These are phyloP conservation scores for Sylvilagus floridanus DNA, from an alignment of 2,797 vertebrate genomes.

Conservation along the genomic window DNA sequence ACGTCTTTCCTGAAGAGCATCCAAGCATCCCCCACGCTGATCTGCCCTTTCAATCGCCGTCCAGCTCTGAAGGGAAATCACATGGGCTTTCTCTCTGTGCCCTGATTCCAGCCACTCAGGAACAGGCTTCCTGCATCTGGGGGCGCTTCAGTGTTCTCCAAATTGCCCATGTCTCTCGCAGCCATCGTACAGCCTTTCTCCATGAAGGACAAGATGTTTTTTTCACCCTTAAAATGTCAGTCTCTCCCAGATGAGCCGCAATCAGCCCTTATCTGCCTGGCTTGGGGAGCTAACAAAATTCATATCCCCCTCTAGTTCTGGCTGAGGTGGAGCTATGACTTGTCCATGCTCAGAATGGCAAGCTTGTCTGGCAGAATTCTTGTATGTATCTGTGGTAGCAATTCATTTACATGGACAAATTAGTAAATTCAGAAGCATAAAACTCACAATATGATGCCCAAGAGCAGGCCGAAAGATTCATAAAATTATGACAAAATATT, in stretches of 20 bases:
- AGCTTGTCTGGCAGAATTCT: not conserved
- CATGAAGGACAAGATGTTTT: not conserved
- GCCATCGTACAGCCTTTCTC: not conserved
- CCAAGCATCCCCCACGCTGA: constrained; percentile 23
- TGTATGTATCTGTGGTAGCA: not conserved
- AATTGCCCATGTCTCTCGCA: not conserved
- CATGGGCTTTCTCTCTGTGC: not conserved
- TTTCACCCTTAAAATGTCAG: not conserved
- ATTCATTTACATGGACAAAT: not conserved
- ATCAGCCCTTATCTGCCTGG: not conserved
- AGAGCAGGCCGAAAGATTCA: not conserved
- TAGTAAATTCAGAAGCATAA: not conserved
- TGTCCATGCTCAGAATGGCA: not conserved
- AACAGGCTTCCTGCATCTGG: not conserved
- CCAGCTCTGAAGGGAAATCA: constrained; percentile 63
- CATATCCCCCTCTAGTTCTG: not conserved
- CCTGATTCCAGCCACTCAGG: not conserved
- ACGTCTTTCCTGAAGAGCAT: constrained; percentile 48
- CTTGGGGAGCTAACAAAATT: not conserved
- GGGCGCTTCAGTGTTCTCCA: not conserved
- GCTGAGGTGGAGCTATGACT: not conserved
- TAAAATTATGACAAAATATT: constrained; percentile 13
- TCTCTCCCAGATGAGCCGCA: not conserved
- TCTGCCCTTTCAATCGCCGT: constrained; percentile 50
- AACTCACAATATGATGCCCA: not conserved